A percentile compares a stretch with the other conserved stretches of the same genome.
Evolutionary conservation across 2,113 vertebrate species (phyloP).

Genomic region (Mirounga angustirostris): DNA sequence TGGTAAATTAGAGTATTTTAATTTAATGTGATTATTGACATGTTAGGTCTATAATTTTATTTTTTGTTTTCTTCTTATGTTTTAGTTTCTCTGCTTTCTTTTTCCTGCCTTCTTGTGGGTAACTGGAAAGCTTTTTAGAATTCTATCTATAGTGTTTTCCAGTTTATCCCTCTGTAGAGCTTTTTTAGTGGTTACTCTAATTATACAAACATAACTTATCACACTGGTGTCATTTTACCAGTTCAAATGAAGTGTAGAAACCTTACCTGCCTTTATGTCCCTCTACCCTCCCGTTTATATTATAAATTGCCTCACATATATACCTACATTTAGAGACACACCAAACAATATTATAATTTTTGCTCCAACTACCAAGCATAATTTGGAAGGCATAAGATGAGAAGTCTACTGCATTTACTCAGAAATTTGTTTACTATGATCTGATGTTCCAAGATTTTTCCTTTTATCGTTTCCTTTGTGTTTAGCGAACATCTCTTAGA

Average conservation of each 20-base stretch:
- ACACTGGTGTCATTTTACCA: slow-evolving; percentile 4
- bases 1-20: background rate
- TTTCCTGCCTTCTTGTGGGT: background rate
- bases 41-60: background rate
- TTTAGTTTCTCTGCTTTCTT: background rate
- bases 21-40: background rate
- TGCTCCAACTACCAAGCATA: background rate
- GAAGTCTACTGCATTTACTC: background rate
- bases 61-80: background rate
- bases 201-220: slow-evolving; percentile 17
- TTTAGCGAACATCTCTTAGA: background rate
- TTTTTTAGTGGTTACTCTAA: background rate
- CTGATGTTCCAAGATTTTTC: background rate
- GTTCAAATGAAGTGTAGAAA: background rate
- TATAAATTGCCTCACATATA: background rate
- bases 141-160: background rate
- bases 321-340: background rate
- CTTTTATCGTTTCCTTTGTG: background rate
- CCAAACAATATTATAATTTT: background rate
- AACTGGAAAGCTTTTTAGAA: background rate
- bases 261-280: background rate
- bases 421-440: background rate
- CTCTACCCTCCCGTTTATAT: background rate
- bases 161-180: background rate
- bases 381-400: background rate